Conservation (phyloP, 2,888 invertebrate genomes). For the Drosophila mimica region DNA sequence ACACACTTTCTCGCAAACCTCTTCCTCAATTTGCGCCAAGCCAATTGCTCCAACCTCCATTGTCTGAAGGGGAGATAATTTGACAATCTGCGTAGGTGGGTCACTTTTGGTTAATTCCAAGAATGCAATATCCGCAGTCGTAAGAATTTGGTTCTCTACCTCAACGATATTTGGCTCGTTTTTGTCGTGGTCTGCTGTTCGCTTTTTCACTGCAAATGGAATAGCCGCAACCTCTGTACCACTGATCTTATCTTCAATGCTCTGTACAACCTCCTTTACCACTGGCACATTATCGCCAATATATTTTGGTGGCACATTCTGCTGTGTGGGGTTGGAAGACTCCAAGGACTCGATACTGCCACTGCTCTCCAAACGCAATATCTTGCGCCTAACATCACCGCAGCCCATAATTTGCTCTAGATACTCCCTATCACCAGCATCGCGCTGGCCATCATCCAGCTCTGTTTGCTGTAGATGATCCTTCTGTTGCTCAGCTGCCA, state of each 20-base stretch:
- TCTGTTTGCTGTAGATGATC: constrained; percentile 23
- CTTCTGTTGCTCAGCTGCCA: constrained; percentile 8
- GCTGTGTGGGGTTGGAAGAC: constrained; percentile 18
- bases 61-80: constrained; percentile 67
- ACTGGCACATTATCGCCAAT: constrained; percentile 83
- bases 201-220: constrained; percentile 80
- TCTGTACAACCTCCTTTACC: constrained; percentile 86
- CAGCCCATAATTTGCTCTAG: constrained; percentile 82
- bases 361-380: constrained; percentile 85
- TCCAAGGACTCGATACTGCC: constrained; percentile 67
- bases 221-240: constrained; percentile 72
- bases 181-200: constrained; percentile 56
- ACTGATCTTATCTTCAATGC: constrained; percentile 86
- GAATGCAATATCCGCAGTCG: constrained; percentile 69
- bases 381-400: constrained; percentile 87
- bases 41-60: constrained; percentile 49
- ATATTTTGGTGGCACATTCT: constrained; percentile 54
- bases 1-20: constrained; percentile 81
- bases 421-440: constrained; percentile 73
- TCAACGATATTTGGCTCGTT: constrained; percentile 59
- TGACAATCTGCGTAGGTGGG: constrained; percentile 61
- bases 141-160: constrained; percentile 78
- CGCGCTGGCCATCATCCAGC: constrained; percentile 30
- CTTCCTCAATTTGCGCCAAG: constrained; percentile 69
- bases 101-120: constrained; percentile 64